phyloP scores from a whole-genome alignment of 2,797 vertebrate genomes.

The Myotis daubentonii region DNA sequence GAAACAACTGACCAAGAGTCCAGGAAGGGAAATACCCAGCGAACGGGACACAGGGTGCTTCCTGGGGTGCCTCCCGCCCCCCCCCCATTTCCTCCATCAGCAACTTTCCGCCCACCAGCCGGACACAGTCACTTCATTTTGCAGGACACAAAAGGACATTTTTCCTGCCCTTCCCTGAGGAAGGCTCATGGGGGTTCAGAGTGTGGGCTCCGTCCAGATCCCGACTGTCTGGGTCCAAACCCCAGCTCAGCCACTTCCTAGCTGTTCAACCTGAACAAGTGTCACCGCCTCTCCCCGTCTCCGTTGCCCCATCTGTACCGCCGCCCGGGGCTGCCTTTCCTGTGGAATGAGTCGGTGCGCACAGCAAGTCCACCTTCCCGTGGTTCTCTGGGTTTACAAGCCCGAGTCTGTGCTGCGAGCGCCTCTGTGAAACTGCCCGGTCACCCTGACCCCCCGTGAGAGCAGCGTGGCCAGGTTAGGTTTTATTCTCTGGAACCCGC shows the following conservation, averaged over 20 bases:
- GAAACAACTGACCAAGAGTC: background rate
- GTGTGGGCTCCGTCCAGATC: background rate
- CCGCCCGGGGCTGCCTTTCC: accelerated
- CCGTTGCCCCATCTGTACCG: background rate
- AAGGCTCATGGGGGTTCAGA: background rate
- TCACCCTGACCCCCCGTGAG: background rate
- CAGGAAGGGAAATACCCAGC: slow-evolving; percentile 4
- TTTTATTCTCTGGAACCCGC: background rate
- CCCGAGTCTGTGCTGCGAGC: background rate
- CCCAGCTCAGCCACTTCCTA: background rate
- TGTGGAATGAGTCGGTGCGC: background rate
- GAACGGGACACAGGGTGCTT: background rate
- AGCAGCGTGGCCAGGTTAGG: background rate
- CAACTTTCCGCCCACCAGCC: background rate
- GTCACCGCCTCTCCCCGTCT: background rate
- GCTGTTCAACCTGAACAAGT: background rate
- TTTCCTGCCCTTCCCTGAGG: background rate
- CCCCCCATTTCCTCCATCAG: background rate
- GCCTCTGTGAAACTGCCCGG: background rate
- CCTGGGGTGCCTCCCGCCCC: background rate
- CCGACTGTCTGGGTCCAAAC: background rate
- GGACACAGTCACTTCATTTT: background rate
- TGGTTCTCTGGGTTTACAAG: background rate
- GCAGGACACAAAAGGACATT: background rate
- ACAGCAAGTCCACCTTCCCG: accelerated